These are phyloP conservation scores for Drosophila barbarae DNA, from an alignment of 2,888 invertebrate species.

Conservation along the genomic window DNA sequence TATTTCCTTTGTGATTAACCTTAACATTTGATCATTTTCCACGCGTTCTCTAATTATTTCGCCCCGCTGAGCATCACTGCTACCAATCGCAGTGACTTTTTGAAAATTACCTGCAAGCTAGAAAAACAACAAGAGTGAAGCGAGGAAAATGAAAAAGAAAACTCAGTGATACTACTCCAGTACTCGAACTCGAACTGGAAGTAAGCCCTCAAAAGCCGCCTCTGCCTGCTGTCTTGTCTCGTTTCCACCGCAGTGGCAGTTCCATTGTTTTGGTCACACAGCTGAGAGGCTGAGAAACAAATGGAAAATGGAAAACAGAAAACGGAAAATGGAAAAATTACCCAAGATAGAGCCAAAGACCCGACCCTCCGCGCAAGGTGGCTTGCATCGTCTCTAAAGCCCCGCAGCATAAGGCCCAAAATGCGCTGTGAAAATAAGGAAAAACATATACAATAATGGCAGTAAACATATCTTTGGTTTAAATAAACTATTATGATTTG, in stretches of 20 bases:
- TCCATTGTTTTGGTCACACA: conserved; percentile 74
- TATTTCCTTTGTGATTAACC: conserved; percentile 5
- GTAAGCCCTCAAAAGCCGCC: conserved; percentile 39
- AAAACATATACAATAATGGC: conserved; percentile 36
- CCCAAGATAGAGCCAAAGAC: conserved; percentile 66
- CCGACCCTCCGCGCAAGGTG: conserved; percentile 68
- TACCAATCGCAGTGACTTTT: conserved; percentile 34
- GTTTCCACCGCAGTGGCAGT: conserved; percentile 32
- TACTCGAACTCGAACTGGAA: conserved; percentile 18
- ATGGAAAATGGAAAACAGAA: conserved; percentile 21
- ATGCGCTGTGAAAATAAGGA: conserved; percentile 69
- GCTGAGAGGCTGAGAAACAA: conserved; percentile 55
- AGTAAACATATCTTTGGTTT: not conserved
- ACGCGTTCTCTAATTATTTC: conserved; percentile 12
- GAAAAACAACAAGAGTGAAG: conserved; percentile 11
- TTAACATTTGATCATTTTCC: conserved; percentile 5
- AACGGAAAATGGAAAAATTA: conserved; percentile 54
- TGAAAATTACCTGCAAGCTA: conserved; percentile 27
- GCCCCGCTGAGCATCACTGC: conserved; percentile 33
- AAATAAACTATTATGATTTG: not conserved
- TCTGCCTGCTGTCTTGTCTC: conserved; percentile 15
- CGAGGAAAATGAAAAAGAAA: conserved; percentile 34
- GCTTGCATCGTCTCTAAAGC: conserved; percentile 26
- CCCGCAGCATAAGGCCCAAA: conserved; percentile 52
- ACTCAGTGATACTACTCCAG: conserved; percentile 38